Evolutionary conservation across 1,140 invertebrate species (phyloP), one percentile per base, ranked within the genome.

Genomic region (Meloidogyne hapla): DNA sequence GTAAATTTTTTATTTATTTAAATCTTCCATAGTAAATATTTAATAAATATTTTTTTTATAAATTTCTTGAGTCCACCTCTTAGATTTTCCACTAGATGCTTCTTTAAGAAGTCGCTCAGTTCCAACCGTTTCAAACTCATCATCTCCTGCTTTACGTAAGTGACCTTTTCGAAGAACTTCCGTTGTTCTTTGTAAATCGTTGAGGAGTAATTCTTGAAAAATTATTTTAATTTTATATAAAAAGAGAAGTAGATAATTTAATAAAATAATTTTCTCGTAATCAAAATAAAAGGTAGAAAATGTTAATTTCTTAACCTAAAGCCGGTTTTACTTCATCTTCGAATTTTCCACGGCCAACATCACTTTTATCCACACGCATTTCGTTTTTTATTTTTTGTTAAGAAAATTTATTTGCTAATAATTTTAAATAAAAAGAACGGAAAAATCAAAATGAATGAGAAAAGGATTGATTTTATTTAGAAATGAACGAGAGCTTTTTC

Each of bases 271-370:
- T 26, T n/a, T 12, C n/a, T 70, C 6, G 6, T 18, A 33, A 33
- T 6, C 15, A 45, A 15, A 40, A 28, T 12, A 15, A 38, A 4
- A 67, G 42, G 80, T 79, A n/a, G n/a, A n/a, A n/a, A n/a, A n/a
- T n/a, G n/a, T n/a, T n/a, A 9, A 10, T 18, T 67, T 63, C 18
- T 40, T 75, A 80, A 86, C 85, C 85, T 65, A 86, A 75, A 9
- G 85, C 84, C n/a, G 84, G 85, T 69, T 85, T 82, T 21, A 86
- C 85, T 15, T 84, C 85, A 64, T 86, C 85, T 33, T 84, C 85
- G 65, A 86, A 86, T 69, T 82, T 45, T 71, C 42, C 21, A 40
- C 13, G 25, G 9, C 21, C 42, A n/a, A 26, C 10, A 13, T 28
- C 56, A 71, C n/a, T 23, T 18, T 75, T 70, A 71, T 77, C 48